Evolutionary conservation across 1,140 invertebrate species (phyloP).

Genomic region (Scylla paramamosain): DNA sequence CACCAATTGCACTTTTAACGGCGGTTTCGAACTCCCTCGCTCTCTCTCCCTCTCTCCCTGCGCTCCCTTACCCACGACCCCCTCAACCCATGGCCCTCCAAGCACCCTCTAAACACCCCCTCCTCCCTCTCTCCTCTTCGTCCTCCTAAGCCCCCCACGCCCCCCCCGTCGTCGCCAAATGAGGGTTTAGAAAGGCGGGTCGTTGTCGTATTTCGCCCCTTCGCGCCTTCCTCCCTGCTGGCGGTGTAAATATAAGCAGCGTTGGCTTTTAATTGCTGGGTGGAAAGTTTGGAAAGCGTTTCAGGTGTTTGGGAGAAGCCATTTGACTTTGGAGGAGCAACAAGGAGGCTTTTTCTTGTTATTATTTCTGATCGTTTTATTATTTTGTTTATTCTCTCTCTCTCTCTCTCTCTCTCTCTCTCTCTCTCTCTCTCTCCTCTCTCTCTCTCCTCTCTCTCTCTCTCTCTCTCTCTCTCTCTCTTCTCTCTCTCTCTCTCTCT

Average conservation of each 20-base stretch:
- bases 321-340: not conserved
- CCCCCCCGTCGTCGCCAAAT: constrained; percentile 36
- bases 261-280: not conserved
- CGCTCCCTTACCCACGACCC: not conserved
- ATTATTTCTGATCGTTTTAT: not conserved
- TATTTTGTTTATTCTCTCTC: not conserved
- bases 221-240: not conserved
- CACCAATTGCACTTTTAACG: constrained; percentile 74
- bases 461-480: constrained; percentile 2
- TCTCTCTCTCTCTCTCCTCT: constrained; percentile 42
- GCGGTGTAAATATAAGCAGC: constrained; percentile 46
- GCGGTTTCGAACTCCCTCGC: constrained; percentile 11
- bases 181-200: not conserved
- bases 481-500: constrained; percentile 43
- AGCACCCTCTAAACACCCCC: not conserved
- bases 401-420: constrained; percentile 26
- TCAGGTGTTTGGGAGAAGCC: not conserved
- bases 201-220: constrained; percentile 44
- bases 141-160: not conserved
- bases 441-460: not conserved
- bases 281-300: not conserved
- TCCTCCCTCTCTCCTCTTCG: not conserved
- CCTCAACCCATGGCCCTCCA: not conserved
- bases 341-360: not conserved
- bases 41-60: constrained; percentile 29